A percentile compares a stretch with the other conserved stretches of the same genome.
Conservation (phyloP, 2,888 invertebrate species). For the Apocheima hispidaria region DNA sequence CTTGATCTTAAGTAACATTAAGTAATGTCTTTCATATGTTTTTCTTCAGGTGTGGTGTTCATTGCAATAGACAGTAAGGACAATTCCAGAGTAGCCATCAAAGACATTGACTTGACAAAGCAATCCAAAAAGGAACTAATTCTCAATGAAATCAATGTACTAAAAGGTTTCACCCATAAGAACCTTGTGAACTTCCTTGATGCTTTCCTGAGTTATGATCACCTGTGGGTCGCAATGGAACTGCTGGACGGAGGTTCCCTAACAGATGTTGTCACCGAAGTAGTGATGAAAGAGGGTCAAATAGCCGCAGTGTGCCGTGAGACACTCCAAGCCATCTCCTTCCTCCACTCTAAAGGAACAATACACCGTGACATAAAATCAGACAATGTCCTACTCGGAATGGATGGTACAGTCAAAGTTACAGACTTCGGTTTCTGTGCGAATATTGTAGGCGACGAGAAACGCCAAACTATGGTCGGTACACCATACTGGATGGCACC, state of each 20-base stretch:
- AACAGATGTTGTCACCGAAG: constrained; percentile 98
- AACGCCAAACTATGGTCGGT: constrained; percentile 99
- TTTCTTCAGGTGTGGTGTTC: constrained; percentile 91
- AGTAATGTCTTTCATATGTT: constrained; percentile 23
- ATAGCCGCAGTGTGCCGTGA: constrained; percentile 98
- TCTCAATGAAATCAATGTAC: constrained; percentile 96
- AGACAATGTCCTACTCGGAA: constrained; percentile 97
- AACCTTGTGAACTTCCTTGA: constrained; percentile 98
- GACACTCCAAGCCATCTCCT: constrained; percentile 93
- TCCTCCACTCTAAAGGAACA: constrained; percentile 95
- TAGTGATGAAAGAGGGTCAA: constrained; percentile 98
- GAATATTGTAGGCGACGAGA: constrained; percentile 97
- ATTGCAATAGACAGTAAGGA: constrained; percentile 93
- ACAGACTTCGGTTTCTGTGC: constrained; percentile 99
- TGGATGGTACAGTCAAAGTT: constrained; percentile 96
- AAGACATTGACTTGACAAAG: constrained; percentile 97
- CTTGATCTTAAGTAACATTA: background rate
- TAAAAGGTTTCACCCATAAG: constrained; percentile 96
- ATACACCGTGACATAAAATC: constrained; percentile 98
- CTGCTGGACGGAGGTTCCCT: constrained; percentile 97
- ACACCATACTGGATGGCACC: constrained; percentile 99
- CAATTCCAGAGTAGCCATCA: constrained; percentile 94
- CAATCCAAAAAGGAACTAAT: constrained; percentile 98
- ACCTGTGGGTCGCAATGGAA: constrained; percentile 99
- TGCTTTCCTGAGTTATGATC: constrained; percentile 95